These are phyloP conservation scores for Prosapia bicincta DNA, from an alignment of 2,888 invertebrate genomes.

Conservation along the genomic window DNA sequence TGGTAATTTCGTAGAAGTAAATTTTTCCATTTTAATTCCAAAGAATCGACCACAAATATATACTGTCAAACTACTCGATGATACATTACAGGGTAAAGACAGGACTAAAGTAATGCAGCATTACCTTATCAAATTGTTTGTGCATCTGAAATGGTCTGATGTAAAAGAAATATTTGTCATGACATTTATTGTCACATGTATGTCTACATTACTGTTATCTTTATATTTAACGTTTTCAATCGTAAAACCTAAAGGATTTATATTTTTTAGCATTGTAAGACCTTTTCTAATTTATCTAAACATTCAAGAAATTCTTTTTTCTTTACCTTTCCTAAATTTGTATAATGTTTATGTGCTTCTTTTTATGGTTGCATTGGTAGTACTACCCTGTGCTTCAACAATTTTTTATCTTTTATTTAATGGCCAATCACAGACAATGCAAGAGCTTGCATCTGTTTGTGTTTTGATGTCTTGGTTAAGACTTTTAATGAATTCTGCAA, in stretches of 20 bases:
- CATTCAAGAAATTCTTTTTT: background rate
- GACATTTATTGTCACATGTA: conserved; percentile 4
- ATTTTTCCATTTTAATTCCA: conserved; percentile 17
- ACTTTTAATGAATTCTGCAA: conserved; percentile 11
- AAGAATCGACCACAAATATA: background rate
- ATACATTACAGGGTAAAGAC: background rate
- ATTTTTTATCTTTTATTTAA: background rate
- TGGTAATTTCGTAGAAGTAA: background rate
- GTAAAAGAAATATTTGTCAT: conserved; percentile 7
- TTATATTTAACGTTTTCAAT: background rate
- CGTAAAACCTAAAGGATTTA: background rate
- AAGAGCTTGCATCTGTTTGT: conserved; percentile 9
- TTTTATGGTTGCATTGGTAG: background rate
- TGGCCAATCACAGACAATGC: background rate
- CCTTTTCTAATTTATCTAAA: background rate
- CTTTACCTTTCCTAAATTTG: background rate
- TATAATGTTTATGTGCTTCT: background rate
- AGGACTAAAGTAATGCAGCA: background rate
- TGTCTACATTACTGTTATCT: background rate
- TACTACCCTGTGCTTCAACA: conserved; percentile 8
- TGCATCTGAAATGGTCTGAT: background rate
- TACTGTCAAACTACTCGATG: background rate
- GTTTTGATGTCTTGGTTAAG: conserved; percentile 6
- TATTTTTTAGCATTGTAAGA: background rate
- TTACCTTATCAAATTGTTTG: background rate